Evolutionary conservation across 2,888 invertebrate species (phyloP).

Genomic region (Mesorhabditis belari): DNA sequence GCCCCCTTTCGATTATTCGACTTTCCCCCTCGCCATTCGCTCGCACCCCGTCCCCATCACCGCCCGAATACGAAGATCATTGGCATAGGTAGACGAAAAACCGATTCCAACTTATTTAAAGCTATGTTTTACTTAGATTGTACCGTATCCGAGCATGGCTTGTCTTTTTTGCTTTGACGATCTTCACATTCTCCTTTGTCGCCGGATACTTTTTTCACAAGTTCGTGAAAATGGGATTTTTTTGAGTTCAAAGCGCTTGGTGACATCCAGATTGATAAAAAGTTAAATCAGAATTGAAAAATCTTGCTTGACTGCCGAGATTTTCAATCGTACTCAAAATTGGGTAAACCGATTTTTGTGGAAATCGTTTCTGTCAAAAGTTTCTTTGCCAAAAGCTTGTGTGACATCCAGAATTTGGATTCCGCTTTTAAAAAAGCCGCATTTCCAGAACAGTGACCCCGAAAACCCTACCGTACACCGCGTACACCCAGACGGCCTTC

Average conservation of each 20-base stretch:
- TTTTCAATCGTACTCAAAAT: neutral
- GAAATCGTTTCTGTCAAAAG: too few relatives aligned
- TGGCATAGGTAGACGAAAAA: neutral
- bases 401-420: neutral
- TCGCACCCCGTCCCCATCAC: slow-evolving; percentile 33
- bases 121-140: neutral
- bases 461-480: slow-evolving; percentile 12
- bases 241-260: neutral
- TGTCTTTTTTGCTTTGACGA: neutral
- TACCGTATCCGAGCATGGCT: neutral
- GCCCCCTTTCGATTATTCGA: slow-evolving; percentile 37
- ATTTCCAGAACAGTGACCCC: too few relatives aligned
- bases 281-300: too few relatives aligned
- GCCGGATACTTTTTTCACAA: slow-evolving; percentile 1
- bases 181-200: neutral
- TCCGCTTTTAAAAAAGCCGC: too few relatives aligned
- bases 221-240: too few relatives aligned
- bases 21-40: slow-evolving; percentile 38
- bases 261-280: neutral
- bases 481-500: slow-evolving; percentile 28
- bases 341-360: neutral
- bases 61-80: slow-evolving; percentile 25
- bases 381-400: neutral
- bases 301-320: neutral
- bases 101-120: neutral